These are phyloP conservation scores for Cephus pygmeus DNA, from an alignment of 2,888 invertebrate species.

Conservation along the genomic window DNA sequence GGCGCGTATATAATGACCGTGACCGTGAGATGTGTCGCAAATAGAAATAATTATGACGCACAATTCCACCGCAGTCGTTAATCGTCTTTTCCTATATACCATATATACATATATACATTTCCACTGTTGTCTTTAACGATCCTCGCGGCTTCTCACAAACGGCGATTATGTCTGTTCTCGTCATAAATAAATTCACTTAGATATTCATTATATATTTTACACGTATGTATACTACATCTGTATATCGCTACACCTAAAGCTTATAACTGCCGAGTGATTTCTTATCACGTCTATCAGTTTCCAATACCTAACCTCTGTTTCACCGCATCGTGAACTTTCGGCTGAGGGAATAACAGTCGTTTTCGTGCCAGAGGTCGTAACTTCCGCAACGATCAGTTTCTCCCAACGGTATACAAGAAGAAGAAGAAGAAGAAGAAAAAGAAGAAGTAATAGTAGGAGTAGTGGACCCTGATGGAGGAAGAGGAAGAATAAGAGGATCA, in stretches of 20 bases:
- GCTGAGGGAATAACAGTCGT: not conserved
- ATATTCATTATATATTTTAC: not conserved
- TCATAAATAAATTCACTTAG: not conserved
- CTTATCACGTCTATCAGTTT: not conserved
- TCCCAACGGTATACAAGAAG: not conserved
- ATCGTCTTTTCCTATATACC: constrained; percentile 1
- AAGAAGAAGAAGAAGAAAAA: not conserved
- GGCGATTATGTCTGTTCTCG: not conserved
- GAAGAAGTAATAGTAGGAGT: not conserved
- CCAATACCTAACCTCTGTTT: not conserved
- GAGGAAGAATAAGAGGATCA: not conserved
- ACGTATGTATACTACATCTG: not conserved
- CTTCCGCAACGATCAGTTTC: not conserved
- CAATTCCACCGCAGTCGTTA: not conserved
- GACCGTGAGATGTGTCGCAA: constrained; percentile 16
- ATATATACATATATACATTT: not conserved
- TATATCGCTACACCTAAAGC: not conserved
- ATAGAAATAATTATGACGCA: constrained; percentile 27
- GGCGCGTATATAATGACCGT: constrained; percentile 23
- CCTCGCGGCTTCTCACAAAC: not conserved
- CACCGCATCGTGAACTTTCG: not conserved
- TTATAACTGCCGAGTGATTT: not conserved
- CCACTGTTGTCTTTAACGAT: not conserved
- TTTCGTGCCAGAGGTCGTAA: not conserved
- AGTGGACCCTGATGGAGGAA: not conserved